Conservation (phyloP, 2,113 vertebrate species). For the Platanista minor region DNA sequence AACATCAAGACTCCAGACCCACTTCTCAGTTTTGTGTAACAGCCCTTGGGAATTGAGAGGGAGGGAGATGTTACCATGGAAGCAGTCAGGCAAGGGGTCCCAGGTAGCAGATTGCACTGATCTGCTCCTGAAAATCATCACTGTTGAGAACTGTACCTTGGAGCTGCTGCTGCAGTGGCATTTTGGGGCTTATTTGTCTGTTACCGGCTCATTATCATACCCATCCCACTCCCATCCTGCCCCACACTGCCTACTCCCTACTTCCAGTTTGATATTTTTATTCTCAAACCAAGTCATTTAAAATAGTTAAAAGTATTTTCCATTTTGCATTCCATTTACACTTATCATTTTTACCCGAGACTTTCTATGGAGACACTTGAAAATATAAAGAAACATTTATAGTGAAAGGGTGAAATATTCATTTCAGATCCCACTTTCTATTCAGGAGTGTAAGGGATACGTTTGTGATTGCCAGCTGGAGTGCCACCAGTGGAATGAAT, state of each 20-base stretch:
- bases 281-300: neutral
- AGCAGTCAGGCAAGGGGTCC: fast-evolving
- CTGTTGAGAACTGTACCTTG: fast-evolving
- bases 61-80: too few relatives aligned
- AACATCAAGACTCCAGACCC: neutral
- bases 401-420: neutral
- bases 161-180: fast-evolving
- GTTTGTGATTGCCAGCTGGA: neutral
- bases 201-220: neutral
- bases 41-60: neutral
- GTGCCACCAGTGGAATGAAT: neutral
- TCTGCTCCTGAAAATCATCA: fast-evolving
- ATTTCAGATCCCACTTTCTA: neutral
- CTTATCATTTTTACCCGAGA: neutral
- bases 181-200: neutral
- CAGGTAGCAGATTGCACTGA: fast-evolving
- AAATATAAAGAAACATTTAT: neutral
- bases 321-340: neutral
- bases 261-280: neutral
- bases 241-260: fast-evolving
- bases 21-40: neutral
- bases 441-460: neutral
- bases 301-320: neutral
- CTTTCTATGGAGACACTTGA: neutral
- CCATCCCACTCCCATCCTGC: fast-evolving